Conservation (phyloP, 2,888 invertebrate genomes). For the Leptodirus hochenwartii region DNA sequence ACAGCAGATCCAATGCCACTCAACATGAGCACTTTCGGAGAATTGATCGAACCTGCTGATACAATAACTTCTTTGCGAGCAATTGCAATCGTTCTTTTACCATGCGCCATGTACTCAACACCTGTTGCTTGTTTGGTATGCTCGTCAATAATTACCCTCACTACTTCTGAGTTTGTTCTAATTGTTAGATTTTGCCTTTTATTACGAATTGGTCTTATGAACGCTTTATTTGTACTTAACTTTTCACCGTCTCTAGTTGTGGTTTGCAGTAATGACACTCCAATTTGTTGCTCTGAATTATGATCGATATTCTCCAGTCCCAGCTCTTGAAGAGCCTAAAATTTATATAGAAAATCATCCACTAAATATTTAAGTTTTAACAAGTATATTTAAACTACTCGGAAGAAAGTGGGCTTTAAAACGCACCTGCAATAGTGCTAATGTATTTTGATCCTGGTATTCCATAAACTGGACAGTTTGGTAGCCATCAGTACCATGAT, state of each 20-base stretch:
- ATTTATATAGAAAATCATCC: not conserved
- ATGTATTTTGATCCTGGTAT: conserved; percentile 36
- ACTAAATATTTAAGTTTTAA: not conserved
- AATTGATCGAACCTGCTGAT: conserved; percentile 40
- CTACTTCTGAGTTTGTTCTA: conserved; percentile 32
- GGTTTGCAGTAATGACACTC: conserved; percentile 42
- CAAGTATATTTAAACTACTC: not conserved
- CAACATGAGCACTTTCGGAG: conserved; percentile 43
- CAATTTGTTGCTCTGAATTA: conserved; percentile 37
- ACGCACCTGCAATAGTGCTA: not conserved
- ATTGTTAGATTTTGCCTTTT: conserved; percentile 33
- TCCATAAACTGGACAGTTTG: conserved; percentile 44
- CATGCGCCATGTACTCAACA: conserved; percentile 29
- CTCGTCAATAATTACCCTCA: conserved; percentile 38
- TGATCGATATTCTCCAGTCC: conserved; percentile 40
- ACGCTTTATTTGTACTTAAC: conserved; percentile 43
- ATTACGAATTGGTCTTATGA: conserved; percentile 43
- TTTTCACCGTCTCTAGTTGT: conserved; percentile 41
- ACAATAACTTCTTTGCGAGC: conserved; percentile 43
- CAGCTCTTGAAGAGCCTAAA: conserved; percentile 12
- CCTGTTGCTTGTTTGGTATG: conserved; percentile 31
- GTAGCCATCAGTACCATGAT: conserved; percentile 43
- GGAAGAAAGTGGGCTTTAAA: not conserved
- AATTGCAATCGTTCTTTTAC: conserved; percentile 26
- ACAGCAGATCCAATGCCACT: conserved; percentile 45